Conservation (phyloP, 2,888 invertebrate genomes). For the Acanthopleura granulata region DNA sequence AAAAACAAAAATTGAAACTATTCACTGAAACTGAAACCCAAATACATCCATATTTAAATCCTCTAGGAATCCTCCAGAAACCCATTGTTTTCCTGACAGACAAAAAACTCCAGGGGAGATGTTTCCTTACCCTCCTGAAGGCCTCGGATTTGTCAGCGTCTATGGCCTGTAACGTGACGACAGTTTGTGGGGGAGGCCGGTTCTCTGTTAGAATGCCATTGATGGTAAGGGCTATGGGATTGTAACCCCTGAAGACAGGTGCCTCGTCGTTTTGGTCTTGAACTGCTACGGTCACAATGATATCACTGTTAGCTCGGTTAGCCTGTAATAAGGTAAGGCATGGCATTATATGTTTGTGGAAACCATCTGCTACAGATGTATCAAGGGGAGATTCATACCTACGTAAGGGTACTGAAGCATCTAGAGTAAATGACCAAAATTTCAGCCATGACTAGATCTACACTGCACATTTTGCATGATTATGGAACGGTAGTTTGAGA, state of each 20-base stretch:
- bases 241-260: constrained; percentile 87
- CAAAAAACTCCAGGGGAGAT: neutral
- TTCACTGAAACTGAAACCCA: too few relatives aligned
- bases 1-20: too few relatives aligned
- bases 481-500: too few relatives aligned
- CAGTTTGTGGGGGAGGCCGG: constrained; percentile 93
- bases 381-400: too few relatives aligned
- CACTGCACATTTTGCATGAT: too few relatives aligned
- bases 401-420: too few relatives aligned
- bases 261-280: constrained; percentile 98
- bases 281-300: constrained; percentile 91
- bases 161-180: constrained; percentile 70
- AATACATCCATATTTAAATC: too few relatives aligned
- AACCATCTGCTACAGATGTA: too few relatives aligned
- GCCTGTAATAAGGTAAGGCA: constrained; percentile 52
- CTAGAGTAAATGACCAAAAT: too few relatives aligned
- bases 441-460: too few relatives aligned
- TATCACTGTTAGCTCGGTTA: constrained; percentile 61
- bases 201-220: constrained; percentile 97
- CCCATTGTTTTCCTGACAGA: neutral
- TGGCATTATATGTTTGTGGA: too few relatives aligned
- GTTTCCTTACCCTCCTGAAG: constrained; percentile 2
- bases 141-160: constrained; percentile 50
- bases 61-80: too few relatives aligned
- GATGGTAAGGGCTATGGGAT: constrained; percentile 82